These are phyloP conservation scores for Drosophila busckii DNA, from an alignment of 1,140 invertebrate species.

Conservation along the genomic window DNA sequence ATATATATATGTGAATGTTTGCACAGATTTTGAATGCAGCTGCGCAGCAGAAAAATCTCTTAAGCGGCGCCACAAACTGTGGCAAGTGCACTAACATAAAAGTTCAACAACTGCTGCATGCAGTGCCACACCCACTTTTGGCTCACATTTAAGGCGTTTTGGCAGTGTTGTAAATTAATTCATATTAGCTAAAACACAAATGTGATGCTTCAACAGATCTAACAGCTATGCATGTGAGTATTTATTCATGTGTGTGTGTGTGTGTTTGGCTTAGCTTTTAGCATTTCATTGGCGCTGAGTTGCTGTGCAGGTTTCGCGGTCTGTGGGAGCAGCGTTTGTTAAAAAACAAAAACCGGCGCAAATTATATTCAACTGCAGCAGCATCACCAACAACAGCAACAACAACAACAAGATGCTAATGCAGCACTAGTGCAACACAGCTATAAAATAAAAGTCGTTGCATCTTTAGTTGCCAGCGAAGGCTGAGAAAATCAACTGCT, in stretches of 20 bases:
- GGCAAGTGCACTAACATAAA: conserved; percentile 62
- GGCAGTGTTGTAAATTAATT: conserved; percentile 74
- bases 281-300: conserved; percentile 68
- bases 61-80: conserved; percentile 4
- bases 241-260: conserved; percentile 21
- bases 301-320: conserved; percentile 68
- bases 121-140: conserved; percentile 7
- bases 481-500: conserved; percentile 73
- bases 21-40: conserved; percentile 15
- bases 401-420: conserved; percentile 30
- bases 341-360: conserved; percentile 63
- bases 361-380: conserved; percentile 50
- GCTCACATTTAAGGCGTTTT: conserved; percentile 37
- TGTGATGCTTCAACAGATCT: conserved; percentile 33
- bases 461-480: conserved; percentile 40
- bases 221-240: neutral
- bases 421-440: too few species aligned
- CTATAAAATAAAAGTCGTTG: conserved; percentile 47
- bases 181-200: conserved; percentile 76
- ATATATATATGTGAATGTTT: conserved; percentile 5
- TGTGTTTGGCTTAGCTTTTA: conserved; percentile 53
- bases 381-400: conserved; percentile 12
- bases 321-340: conserved; percentile 67
- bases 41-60: conserved; percentile 2
- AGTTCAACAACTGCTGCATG: conserved; percentile 64